Conservation (phyloP, 2,113 vertebrate species). For the Merops nubicus region DNA sequence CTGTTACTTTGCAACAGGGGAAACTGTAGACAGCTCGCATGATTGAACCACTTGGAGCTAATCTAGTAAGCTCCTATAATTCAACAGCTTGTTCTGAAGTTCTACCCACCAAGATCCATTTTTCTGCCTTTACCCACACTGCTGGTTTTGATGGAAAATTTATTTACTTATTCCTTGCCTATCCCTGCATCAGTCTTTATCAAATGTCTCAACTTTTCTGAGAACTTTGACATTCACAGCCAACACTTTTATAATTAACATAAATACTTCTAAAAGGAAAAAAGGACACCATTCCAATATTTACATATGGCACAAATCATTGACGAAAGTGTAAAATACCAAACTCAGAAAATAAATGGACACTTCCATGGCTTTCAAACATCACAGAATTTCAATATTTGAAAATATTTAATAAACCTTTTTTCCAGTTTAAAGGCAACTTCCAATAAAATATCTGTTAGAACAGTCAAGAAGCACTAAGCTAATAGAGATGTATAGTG, state of each 20-base stretch:
- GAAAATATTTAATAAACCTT: accelerated
- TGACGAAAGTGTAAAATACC: not conserved
- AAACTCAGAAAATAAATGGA: not conserved
- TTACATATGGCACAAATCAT: not conserved
- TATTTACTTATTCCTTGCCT: not conserved
- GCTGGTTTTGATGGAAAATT: not conserved
- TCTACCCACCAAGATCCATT: not conserved
- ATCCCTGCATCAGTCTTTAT: not conserved
- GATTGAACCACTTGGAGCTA: not conserved
- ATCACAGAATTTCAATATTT: not conserved
- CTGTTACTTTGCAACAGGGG: not conserved
- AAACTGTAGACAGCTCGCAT: not conserved
- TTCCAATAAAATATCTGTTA: not conserved
- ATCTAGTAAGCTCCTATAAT: not conserved
- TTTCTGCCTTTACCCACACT: not conserved
- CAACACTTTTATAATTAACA: not conserved
- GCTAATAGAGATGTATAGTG: accelerated
- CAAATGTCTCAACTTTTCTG: not conserved
- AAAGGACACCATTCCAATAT: not conserved
- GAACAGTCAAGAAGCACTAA: not conserved
- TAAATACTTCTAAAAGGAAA: not conserved
- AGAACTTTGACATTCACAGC: not conserved
- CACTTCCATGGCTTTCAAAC: not conserved
- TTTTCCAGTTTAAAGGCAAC: not conserved
- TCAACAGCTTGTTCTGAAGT: not conserved